Percentiles rank a stretch among this genome's conserved stretches.
phyloP scores from a whole-genome alignment of 2,797 vertebrate species.

The Poecilia velifera region DNA sequence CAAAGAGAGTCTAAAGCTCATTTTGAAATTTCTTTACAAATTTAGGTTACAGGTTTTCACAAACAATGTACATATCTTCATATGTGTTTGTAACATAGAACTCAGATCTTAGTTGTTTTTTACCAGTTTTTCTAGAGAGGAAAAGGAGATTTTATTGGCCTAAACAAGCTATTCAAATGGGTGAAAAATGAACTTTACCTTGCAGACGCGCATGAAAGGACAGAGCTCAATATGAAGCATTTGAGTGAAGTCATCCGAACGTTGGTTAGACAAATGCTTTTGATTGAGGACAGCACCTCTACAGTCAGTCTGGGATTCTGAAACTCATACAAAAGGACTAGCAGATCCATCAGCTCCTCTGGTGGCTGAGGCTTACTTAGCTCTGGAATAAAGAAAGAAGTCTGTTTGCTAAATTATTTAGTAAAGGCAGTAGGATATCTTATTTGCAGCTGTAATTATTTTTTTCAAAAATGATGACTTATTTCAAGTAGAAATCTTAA shows the following conservation, averaged over 20 bases:
- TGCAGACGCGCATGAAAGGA: constrained; percentile 83
- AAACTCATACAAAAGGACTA: constrained; percentile 95
- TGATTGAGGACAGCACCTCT: constrained; percentile 87
- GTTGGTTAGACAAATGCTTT: constrained; percentile 81
- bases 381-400: constrained; percentile 49
- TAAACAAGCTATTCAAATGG: not conserved
- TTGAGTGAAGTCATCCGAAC: constrained; percentile 94
- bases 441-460: too few species aligned
- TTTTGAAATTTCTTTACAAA: not conserved
- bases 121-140: not conserved
- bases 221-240: constrained; percentile 88
- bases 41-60: not conserved
- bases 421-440: too few species aligned
- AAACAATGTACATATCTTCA: not conserved
- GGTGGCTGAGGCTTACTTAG: constrained; percentile 86
- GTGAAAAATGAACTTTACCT: constrained; percentile 60
- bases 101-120: not conserved
- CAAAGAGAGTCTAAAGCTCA: not conserved
- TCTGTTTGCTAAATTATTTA: too few species aligned
- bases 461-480: too few species aligned
- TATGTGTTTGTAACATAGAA: not conserved
- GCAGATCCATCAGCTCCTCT: constrained; percentile 92
- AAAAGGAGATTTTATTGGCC: not conserved
- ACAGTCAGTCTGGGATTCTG: constrained; percentile 92
- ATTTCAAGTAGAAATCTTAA: too few species aligned